Evolutionary conservation across 2,797 vertebrate species (phyloP).

Genomic region (Poeciliopsis presidionis): DNA sequence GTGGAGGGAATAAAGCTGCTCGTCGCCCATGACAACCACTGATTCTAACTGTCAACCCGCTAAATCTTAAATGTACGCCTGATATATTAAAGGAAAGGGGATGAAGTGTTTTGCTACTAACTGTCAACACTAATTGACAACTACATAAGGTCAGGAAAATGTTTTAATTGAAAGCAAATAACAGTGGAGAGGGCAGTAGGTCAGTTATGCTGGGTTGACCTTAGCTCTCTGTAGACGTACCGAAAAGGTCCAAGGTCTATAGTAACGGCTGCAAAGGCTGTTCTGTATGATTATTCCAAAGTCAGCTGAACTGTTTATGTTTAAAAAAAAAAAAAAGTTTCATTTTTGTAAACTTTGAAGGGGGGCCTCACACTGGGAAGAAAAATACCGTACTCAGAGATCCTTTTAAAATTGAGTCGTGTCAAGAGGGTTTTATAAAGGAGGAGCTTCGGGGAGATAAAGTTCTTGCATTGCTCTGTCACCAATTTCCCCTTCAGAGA

Average conservation of each 20-base stretch:
- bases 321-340: neutral
- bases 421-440: conserved; percentile 3
- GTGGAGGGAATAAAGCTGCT: no score
- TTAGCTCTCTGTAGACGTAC: neutral
- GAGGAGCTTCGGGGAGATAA: neutral
- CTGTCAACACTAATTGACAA: no score
- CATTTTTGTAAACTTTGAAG: neutral
- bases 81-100: no score
- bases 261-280: neutral
- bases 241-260: neutral
- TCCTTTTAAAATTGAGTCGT: neutral
- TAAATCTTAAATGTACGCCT: no score
- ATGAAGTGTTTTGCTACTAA: no score
- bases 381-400: neutral
- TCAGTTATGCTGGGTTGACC: no score
- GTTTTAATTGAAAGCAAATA: no score
- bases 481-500: neutral
- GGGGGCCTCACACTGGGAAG: neutral
- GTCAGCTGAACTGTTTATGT: neutral
- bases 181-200: no score
- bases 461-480: neutral
- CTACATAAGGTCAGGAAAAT: no score
- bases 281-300: neutral
- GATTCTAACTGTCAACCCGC: no score
- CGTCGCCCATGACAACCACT: no score